phyloP scores from a whole-genome alignment of 2,888 invertebrate species.

The Uropetala carovei region DNA sequence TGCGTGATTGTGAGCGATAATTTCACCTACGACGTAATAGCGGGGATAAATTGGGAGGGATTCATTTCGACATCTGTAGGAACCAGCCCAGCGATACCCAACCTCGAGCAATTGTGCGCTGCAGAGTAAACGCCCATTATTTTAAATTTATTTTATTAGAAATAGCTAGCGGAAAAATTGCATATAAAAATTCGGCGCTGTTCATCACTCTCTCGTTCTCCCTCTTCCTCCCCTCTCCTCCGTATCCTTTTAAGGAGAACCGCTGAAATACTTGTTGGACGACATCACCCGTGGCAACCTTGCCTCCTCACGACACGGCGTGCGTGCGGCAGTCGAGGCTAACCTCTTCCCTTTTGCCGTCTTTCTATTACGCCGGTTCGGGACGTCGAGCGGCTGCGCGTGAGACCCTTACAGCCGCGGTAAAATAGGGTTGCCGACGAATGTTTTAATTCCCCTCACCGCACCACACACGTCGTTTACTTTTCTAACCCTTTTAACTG shows the following conservation, averaged over 20 bases:
- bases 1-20: background rate
- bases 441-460: no score
- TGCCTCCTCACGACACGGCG: background rate
- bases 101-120: background rate
- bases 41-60: background rate
- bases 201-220: background rate
- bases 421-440: background rate
- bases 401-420: background rate
- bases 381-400: background rate
- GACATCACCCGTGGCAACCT: background rate
- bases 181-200: background rate
- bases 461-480: background rate
- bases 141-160: background rate
- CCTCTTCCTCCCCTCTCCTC: background rate
- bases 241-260: background rate
- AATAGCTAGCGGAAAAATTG: background rate
- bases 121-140: background rate
- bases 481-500: background rate
- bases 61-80: background rate
- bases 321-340: background rate
- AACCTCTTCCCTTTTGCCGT: background rate
- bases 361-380: background rate
- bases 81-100: background rate
- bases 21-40: background rate
- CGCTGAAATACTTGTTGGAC: background rate